Base-by-base conservation (phyloP, 1,140 invertebrate species). In the Atta colombica region DNA sequence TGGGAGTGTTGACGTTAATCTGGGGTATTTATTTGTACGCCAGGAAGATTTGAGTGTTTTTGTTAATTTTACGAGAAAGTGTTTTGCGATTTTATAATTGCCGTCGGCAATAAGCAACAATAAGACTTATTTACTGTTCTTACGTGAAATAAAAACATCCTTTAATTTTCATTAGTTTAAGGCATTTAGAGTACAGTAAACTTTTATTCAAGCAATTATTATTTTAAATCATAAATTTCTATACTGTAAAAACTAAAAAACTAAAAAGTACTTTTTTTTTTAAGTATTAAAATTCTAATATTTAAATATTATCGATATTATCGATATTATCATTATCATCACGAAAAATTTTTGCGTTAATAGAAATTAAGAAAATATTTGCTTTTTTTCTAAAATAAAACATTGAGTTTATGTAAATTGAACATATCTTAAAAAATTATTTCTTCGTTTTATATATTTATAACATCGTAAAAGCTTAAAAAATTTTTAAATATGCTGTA, bases 1-100 rank as follows among this genome's bases (percentile, higher is more conserved):
- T 31, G 77, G 28, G 80, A 84, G n/a, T 49, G 69, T 39, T 74
- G 80, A 82, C 18, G 53, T 28, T 84, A 84, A 84, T 75, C 55
- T 75, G 28, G 55, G 69, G 55, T 49, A 74, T 84, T 84, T 75
- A 84, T 75, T 75, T 74, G 80, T 28, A 10, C 18, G 53, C 35
- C 53, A 14, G 8, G 7, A 58, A 74, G 69, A 74, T 84, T 84
- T 74, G 16, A 45, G 5, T 16, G n/a, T 25, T 74, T 80, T 51
- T 75, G 68, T 61, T 74, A 61, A 49, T 74, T 60, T 31, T 51
- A 25, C 25, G 53, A 18, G 45, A 82, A 74, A 55, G 4, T n/a
- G 16, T 5, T 68, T 35, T 35, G 28, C 21, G 10, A 81, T 21
- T 71, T 81, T 7, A 28, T 74, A 74, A 84, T 84, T 84, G 39